Conservation (phyloP, 1,140 invertebrate genomes). For the Drosophila carrolli region DNA sequence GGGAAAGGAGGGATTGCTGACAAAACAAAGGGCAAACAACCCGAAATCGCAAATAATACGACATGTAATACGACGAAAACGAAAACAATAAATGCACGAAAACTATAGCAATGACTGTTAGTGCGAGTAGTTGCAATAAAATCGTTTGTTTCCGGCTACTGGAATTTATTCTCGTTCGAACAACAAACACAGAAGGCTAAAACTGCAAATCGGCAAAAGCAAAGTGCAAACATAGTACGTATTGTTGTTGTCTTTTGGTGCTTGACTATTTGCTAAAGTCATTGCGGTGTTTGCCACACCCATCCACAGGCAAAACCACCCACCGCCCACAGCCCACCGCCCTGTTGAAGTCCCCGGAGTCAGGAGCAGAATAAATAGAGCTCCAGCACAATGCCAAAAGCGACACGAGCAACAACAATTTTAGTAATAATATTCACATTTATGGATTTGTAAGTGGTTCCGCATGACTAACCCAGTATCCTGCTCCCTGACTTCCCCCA, state of each 20-base stretch:
- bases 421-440: constrained; percentile 82
- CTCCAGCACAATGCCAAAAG: constrained; percentile 59
- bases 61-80: constrained; percentile 67
- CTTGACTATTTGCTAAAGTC: constrained; percentile 81
- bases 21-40: constrained; percentile 71
- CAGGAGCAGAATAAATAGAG: constrained; percentile 33
- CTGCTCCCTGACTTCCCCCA: constrained; percentile 16
- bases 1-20: constrained; percentile 39
- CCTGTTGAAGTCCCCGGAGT: constrained; percentile 43
- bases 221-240: constrained; percentile 76
- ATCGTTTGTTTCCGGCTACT: constrained; percentile 81
- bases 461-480: constrained; percentile 70
- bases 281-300: constrained; percentile 66
- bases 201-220: constrained; percentile 80
- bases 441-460: constrained; percentile 82
- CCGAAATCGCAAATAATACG: constrained; percentile 69
- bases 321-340: constrained; percentile 6
- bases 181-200: constrained; percentile 67
- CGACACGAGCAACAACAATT: constrained; percentile 58
- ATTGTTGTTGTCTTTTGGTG: constrained; percentile 47
- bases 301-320: background rate
- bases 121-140: constrained; percentile 70
- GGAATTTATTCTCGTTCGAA: constrained; percentile 74
- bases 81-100: constrained; percentile 54
- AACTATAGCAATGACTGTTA: constrained; percentile 51